A percentile compares a stretch with the other conserved stretches of the same genome.
Conservation (phyloP, 1,140 invertebrate species). For the Meteorus sp. region DNA sequence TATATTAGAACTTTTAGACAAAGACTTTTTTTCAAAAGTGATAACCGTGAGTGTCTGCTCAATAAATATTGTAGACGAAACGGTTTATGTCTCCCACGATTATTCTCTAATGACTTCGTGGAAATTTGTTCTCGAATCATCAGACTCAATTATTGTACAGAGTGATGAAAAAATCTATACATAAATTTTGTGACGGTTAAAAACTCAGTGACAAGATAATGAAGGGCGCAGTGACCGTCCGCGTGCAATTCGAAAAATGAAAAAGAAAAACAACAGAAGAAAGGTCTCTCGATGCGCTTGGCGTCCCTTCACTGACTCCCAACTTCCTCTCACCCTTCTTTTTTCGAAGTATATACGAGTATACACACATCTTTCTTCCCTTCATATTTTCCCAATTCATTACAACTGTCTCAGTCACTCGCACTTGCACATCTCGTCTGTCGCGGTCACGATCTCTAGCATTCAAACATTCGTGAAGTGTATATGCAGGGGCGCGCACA, state of each 20-base stretch:
- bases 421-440: background rate
- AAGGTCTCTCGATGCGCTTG: conserved; percentile 11
- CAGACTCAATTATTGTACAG: too few species aligned
- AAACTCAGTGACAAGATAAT: conserved; percentile 13
- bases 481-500: conserved; percentile 17
- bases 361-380: background rate
- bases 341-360: background rate
- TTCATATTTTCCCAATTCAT: background rate
- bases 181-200: conserved; percentile 5
- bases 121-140: too few species aligned
- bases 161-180: too few species aligned
- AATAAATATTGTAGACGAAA: too few species aligned
- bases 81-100: too few species aligned
- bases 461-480: background rate
- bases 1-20: too few species aligned
- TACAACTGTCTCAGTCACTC: background rate
- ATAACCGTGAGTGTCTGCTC: too few species aligned
- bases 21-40: too few species aligned
- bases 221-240: conserved; percentile 8
- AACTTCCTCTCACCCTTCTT: background rate
- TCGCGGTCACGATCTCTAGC: conserved; percentile 7
- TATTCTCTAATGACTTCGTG: too few species aligned
- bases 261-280: conserved; percentile 1
- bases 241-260: conserved; percentile 5
- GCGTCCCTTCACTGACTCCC: conserved; percentile 9